These are phyloP conservation scores for Kryphioiulus occultus DNA, from an alignment of 2,888 invertebrate species.

Conservation along the genomic window DNA sequence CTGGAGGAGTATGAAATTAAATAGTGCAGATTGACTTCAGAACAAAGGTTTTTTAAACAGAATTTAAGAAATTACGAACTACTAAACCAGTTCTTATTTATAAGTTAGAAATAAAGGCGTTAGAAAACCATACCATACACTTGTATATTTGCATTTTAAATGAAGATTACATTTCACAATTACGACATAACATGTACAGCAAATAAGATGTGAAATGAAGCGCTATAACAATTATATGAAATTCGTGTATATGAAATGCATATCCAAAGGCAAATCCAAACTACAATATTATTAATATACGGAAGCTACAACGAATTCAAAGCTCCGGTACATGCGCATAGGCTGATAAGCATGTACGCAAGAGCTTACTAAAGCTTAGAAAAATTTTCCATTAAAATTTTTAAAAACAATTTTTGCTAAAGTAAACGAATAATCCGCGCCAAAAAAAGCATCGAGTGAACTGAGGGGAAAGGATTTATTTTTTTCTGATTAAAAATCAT, in stretches of 20 bases:
- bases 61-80: neutral
- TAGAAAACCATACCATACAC: neutral
- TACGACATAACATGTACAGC: neutral
- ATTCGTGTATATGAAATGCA: neutral
- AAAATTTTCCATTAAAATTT: constrained; percentile 32
- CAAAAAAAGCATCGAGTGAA: neutral
- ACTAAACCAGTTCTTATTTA: neutral
- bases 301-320: neutral
- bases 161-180: neutral
- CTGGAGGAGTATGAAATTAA: neutral
- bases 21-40: neutral
- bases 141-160: constrained; percentile 1
- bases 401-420: neutral
- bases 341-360: neutral
- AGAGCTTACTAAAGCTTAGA: constrained; percentile 19
- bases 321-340: neutral
- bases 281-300: neutral
- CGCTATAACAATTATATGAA: neutral
- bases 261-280: neutral
- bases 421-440: constrained; percentile 21
- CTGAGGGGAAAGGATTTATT: neutral
- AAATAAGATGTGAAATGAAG: neutral
- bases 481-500: constrained; percentile 27
- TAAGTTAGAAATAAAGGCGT: neutral
- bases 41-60: neutral